Evolutionary conservation across 2,888 invertebrate genomes (phyloP), one percentile per base, ranked within the genome.

Genomic region (Spisula subtruncata): DNA sequence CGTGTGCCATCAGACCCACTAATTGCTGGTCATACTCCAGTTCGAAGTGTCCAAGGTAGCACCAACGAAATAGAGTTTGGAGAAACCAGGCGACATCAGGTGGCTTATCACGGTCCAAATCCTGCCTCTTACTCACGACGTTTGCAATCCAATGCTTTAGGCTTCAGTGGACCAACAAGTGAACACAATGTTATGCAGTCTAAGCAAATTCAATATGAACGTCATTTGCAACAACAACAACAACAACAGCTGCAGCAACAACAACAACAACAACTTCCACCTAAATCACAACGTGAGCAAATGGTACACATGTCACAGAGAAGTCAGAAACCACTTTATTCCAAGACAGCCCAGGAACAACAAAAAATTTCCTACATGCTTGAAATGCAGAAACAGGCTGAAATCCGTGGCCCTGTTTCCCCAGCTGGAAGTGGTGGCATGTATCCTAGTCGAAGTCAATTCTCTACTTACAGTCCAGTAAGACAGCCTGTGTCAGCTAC

Each of bases 181-280:
- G 35, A 60, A 18, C 54, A 20, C 12, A 88, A 90, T 75, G 66
- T 87, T 12, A 82, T 89, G 60, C 92, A 92, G 51, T 89, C 91
- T 46, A 83, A 88, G 25, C 85, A 90, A 56, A 51, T 85, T 32
- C 86, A 89, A 35, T 88, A 86, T 20, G 87, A 90, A 54, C 81
- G 85, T 41, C 89, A 91, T n/a, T 18, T 89, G 2, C 92, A 90
- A 83, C 56, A 14, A 25, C 89, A 86, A 66, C 75, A 75, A 18
- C 75, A 75, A 16, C 71, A 71, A 16, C 35, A 35, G 14, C 75
- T 35, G 18, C 75, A 75, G 18, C 75, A 75, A 75, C 75, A 71
- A 16, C 35, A 35, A 16, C 75, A 75, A 35, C 75, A 75, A 18
- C 75, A 75, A 75, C 75, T 18, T 75, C 16, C 75, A 25, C 32